Percentiles rank a stretch among this genome's conserved stretches.
Conservation (phyloP, 2,113 vertebrate genomes). For the Bettongia penicillata region DNA sequence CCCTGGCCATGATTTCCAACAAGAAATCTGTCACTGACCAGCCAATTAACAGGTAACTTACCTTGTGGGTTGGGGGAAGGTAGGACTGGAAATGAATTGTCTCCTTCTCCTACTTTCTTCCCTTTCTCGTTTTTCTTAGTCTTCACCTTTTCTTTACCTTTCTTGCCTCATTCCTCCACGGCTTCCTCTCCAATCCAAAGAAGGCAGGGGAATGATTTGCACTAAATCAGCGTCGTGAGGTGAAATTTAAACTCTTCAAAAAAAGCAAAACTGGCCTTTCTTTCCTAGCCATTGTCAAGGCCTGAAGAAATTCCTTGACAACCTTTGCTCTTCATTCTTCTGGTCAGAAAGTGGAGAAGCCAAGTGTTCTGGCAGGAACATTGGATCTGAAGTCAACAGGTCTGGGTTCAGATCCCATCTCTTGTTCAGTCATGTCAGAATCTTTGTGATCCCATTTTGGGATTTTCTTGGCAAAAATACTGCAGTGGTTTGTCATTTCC, state of each 20-base stretch:
- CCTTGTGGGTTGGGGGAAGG: neutral
- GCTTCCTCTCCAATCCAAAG: neutral
- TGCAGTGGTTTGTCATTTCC: neutral
- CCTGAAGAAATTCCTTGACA: fast-evolving
- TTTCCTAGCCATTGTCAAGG: neutral
- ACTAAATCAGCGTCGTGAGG: neutral
- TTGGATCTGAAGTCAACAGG: neutral
- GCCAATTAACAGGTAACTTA: neutral
- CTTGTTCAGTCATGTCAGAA: neutral
- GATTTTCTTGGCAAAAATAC: neutral
- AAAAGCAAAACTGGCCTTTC: neutral
- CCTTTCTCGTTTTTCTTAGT: neutral
- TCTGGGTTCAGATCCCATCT: neutral
- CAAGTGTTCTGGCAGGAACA: neutral
- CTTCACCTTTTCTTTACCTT: neutral
- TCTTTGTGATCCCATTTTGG: neutral
- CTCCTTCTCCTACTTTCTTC: neutral
- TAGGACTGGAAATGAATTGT: neutral
- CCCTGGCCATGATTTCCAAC: fast-evolving
- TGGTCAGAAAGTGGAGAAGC: fast-evolving
- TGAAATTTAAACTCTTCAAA: neutral
- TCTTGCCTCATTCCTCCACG: neutral
- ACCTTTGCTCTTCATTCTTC: fast-evolving
- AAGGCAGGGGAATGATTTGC: neutral
- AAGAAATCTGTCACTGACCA: fast-evolving